These are phyloP conservation scores for Papilio demoleus DNA, from an alignment of 2,888 invertebrate species.

Conservation along the genomic window DNA sequence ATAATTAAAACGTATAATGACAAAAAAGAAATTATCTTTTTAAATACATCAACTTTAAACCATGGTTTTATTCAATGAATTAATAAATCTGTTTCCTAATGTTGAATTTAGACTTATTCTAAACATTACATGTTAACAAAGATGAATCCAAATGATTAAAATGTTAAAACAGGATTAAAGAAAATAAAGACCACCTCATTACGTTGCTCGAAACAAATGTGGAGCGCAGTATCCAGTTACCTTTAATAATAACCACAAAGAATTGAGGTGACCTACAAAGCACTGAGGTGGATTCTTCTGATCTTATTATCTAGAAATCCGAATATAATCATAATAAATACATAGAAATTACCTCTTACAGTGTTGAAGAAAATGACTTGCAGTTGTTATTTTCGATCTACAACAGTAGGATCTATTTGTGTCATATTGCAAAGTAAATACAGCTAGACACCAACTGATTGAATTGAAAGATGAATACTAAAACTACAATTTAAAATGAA, in stretches of 20 bases:
- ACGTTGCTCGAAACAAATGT: slow-evolving; percentile 57
- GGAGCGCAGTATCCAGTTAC: slow-evolving; percentile 60
- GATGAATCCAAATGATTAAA: slow-evolving; percentile 19
- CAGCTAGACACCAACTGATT: no score
- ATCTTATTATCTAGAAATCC: slow-evolving; percentile 19
- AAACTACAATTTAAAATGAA: no score
- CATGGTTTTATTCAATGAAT: no score
- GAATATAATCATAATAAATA: not conserved
- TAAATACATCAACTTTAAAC: not conserved
- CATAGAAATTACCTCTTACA: not conserved
- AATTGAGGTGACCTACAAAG: slow-evolving; percentile 66
- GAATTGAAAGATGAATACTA: no score
- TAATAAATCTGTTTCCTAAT: not conserved
- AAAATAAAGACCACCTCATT: slow-evolving; percentile 45
- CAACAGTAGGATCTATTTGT: no score
- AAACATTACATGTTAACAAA: not conserved
- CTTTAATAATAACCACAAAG: slow-evolving; percentile 57
- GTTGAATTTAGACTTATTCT: not conserved
- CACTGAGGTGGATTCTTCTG: slow-evolving; percentile 42
- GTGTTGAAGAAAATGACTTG: not conserved
- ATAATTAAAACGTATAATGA: not conserved
- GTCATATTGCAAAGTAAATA: no score
- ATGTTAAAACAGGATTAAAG: slow-evolving; percentile 23
- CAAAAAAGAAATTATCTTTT: not conserved
- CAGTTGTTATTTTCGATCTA: not conserved